Base-by-base conservation (phyloP, 1,140 invertebrate species). In the Coboldia fuscipes region DNA sequence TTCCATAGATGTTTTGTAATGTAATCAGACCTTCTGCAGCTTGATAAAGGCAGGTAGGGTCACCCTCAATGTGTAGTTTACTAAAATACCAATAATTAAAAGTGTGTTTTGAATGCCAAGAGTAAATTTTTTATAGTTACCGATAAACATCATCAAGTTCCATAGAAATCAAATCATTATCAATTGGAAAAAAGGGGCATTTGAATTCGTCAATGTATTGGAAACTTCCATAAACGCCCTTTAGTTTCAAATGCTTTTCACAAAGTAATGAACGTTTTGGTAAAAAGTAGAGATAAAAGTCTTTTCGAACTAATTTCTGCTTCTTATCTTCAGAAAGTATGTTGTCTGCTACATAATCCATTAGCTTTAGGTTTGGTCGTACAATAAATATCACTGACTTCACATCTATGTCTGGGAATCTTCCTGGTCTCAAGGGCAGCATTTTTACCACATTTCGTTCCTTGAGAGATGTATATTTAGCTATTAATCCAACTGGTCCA, bases 101-200 rank as follows among this genome's bases (percentile, higher is more conserved):
- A 37, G 33, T 10, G 13, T 38, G 22, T 12, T 3, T 24, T 4
- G 6, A 28, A 12, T 20, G 17, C n/a, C 9, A 26, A 14, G 9
- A 35, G 14, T 36, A 29, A 35, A 37, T 37, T 29, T 24, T 31
- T 3, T 7, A 33, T 21, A 39, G 22, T 50, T 51, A 70, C 68
- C 60, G 68, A 47, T 75, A 93, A 12, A 80, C 70, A 43, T 69
- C 64, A 29, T 73, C 70, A 38, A 86, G 61, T 61, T 96, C 89
- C 74, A 97, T 82, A 3, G 88, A 92, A 37, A 96, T 63, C 1
- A 96, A 60, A 64, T 97, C 92, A 54, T 67, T 77, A 47, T 97
- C 90, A 49, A 94, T 72, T 1, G 89, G 86, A 54, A 86, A 84
- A 13, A 96, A 66, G 43, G 86, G 75, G 50, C 89, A 78, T 37